These are phyloP conservation scores for Menura novaehollandiae DNA, from an alignment of 2,113 vertebrate species.

Conservation along the genomic window DNA sequence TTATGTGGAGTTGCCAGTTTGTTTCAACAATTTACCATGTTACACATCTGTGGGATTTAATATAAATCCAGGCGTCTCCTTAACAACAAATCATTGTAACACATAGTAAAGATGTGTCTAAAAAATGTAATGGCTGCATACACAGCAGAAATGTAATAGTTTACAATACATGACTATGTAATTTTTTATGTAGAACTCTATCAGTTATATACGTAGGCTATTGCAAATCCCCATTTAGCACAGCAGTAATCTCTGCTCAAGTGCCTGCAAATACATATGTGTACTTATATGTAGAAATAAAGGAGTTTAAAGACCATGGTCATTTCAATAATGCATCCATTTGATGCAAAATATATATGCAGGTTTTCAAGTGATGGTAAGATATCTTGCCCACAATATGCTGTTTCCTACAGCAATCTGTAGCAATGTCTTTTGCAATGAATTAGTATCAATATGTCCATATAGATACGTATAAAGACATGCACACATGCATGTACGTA, in stretches of 20 bases:
- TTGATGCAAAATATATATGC: neutral
- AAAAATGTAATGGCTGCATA: neutral
- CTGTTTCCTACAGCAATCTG: neutral
- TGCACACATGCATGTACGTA: neutral
- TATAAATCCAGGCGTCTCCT: neutral
- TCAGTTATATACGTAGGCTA: neutral
- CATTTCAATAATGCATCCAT: neutral
- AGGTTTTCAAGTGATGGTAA: neutral
- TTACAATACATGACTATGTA: neutral
- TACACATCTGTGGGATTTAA: fast-evolving
- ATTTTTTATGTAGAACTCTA: neutral
- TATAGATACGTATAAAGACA: neutral
- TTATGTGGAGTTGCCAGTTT: neutral
- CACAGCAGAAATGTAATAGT: neutral
- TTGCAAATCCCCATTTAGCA: neutral
- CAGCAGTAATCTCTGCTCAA: neutral
- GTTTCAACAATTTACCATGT: neutral
- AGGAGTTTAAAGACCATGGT: neutral
- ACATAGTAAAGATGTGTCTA: neutral
- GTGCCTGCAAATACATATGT: neutral
- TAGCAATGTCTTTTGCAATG: neutral
- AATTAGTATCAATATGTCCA: neutral
- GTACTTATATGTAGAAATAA: neutral
- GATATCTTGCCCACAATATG: neutral
- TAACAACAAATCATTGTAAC: neutral